Base-by-base conservation (phyloP, 2,797 vertebrate species). In the Nyctibius grandis region DNA sequence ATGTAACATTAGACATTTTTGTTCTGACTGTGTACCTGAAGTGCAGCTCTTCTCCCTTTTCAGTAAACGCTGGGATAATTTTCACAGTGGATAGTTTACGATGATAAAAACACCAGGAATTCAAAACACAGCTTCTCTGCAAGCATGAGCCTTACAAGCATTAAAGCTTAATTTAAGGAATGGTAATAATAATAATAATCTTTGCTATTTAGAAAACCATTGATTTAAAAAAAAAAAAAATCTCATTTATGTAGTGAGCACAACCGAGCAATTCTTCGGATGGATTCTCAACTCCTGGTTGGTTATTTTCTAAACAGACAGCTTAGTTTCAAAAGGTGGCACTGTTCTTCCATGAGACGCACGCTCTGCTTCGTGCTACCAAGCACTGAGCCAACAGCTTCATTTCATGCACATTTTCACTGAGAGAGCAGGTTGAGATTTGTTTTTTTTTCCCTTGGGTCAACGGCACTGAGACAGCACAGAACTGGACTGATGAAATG, bases 31-130 rank as follows among this genome's bases (percentile, higher is more conserved):
- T 60, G 26, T 28, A 56, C 47, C 78, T 84, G 84, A 96, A 97
- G 53, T 88, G 77, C 86, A 94, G 79, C 86, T 96, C 63, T 83
- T 64, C 78, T 59, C 70, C 78, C 73, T 89, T 61, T 61, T 86
- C 82, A 91, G 90, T 95, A 85, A 96, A 90, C 93, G 87, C 86
- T 38, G 82, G 70, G 65, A 38, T 91, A 42, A 73, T 82, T 85
- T 85, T 91, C 57, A 91, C 26, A 85, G 88, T 51, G 73, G 83
- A 91, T 65, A 82, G 9, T 73, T 84, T 84, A 74, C 16, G 68
- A 85, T 73, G 34, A 85, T 72, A 89, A 87, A 95, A 93, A 81
- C 3, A 11, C 54, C 85, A 89, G 45, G 45, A 77, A 91, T 68
- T 72, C n/a, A 25, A 88, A 84, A 34, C 3, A 12, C 16, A 53